These are phyloP conservation scores for Mamestra brassicae DNA, from an alignment of 2,888 invertebrate genomes.

Conservation along the genomic window DNA sequence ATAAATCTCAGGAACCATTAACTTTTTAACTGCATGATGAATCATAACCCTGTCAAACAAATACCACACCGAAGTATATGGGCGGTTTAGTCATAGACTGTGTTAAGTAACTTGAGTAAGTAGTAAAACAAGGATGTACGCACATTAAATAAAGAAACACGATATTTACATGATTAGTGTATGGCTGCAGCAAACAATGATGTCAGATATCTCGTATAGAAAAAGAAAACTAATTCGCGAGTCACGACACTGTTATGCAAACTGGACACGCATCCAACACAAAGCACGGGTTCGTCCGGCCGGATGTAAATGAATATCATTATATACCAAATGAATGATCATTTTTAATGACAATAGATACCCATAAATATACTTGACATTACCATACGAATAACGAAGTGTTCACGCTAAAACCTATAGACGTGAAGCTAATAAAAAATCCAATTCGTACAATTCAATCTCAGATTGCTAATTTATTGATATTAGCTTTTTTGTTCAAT, in stretches of 20 bases:
- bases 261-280: slow-evolving; percentile 78
- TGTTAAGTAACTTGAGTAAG: slow-evolving; percentile 33
- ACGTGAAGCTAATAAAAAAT: slow-evolving; percentile 46
- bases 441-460: slow-evolving; percentile 30
- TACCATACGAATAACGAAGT: slow-evolving; percentile 73
- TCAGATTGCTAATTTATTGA: slow-evolving; percentile 35
- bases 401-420: slow-evolving; percentile 13
- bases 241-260: slow-evolving; percentile 80
- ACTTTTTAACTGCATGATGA: slow-evolving; percentile 55
- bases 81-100: slow-evolving; percentile 37
- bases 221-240: slow-evolving; percentile 55
- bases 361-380: slow-evolving; percentile 71
- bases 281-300: slow-evolving; percentile 76
- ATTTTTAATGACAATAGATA: slow-evolving; percentile 79
- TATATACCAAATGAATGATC: slow-evolving; percentile 71
- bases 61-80: slow-evolving; percentile 42
- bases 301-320: slow-evolving; percentile 81
- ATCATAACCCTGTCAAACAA: slow-evolving; percentile 54
- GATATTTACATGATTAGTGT: slow-evolving; percentile 39
- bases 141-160: slow-evolving; percentile 41
- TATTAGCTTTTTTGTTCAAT: slow-evolving; percentile 20
- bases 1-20: slow-evolving; percentile 49
- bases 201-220: slow-evolving; percentile 21
- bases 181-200: slow-evolving; percentile 45
- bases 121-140: slow-evolving; percentile 49